Evolutionary conservation across 2,888 invertebrate species (phyloP).

Genomic region (Leucozona laternaria): DNA sequence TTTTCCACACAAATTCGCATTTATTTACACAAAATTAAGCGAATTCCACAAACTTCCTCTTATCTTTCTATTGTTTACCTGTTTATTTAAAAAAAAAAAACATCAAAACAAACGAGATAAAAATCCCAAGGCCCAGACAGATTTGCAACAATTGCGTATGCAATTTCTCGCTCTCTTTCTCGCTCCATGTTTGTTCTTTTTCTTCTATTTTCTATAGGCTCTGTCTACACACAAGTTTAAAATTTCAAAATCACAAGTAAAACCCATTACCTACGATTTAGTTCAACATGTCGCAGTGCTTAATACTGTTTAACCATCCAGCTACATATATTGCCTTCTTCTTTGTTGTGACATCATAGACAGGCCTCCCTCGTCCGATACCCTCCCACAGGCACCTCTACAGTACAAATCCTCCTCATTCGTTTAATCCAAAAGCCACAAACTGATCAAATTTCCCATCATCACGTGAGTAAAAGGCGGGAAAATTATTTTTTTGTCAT

Average conservation of each 20-base stretch:
- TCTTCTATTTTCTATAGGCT: neutral
- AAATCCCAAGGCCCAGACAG: conserved; percentile 64
- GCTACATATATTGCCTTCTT: conserved; percentile 38
- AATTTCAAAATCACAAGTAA: conserved; percentile 14
- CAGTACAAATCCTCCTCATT: conserved; percentile 16
- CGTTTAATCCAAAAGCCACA: conserved; percentile 51
- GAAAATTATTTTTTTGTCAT: conserved; percentile 56
- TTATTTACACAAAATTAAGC: neutral
- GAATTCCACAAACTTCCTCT: conserved; percentile 28
- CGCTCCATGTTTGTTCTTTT: neutral
- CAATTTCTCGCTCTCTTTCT: conserved; percentile 17
- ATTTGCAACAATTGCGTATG: conserved; percentile 43
- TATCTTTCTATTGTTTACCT: conserved; percentile 52
- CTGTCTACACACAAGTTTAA: conserved; percentile 19
- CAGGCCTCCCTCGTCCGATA: conserved; percentile 7
- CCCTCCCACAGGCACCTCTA: neutral
- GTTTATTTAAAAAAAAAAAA: conserved; percentile 23
- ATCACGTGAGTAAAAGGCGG: conserved; percentile 64
- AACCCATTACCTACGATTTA: conserved; percentile 18
- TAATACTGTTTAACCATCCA: conserved; percentile 11
- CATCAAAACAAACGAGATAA: conserved; percentile 52
- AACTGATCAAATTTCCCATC: conserved; percentile 72
- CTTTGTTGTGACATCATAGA: conserved; percentile 65
- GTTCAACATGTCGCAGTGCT: conserved; percentile 32
- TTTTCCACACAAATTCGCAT: neutral